Evolutionary conservation across 2,113 vertebrate species (phyloP).

Genomic region (Brachyhypopomus gauderio): DNA sequence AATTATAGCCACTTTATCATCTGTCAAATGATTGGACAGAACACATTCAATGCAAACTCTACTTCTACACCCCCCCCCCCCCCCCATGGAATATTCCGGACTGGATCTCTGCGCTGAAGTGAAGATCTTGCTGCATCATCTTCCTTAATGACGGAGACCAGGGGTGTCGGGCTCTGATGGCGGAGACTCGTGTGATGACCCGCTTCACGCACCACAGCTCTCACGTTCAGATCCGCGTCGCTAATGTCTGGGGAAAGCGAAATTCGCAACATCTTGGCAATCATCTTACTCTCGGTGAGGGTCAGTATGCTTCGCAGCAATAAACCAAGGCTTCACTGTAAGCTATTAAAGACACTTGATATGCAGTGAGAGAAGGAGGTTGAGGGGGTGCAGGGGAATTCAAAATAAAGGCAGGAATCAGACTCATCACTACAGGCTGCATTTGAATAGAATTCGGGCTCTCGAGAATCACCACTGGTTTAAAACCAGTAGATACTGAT

Average conservation of each 20-base stretch:
- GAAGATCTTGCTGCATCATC: constrained; percentile 58
- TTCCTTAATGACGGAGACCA: constrained; percentile 62
- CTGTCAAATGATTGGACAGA: constrained; percentile 61
- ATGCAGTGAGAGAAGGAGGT: background rate
- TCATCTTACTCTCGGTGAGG: constrained; percentile 43
- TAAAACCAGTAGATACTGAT: background rate
- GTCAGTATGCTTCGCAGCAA: constrained; percentile 2
- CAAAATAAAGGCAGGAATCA: background rate
- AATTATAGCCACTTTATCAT: constrained; percentile 62
- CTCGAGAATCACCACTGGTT: background rate
- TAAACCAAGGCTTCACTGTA: background rate
- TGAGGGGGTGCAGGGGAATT: background rate
- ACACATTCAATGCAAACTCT: no score
- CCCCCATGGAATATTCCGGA: no score
- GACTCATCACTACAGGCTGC: background rate
- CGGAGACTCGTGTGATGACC: constrained; percentile 62
- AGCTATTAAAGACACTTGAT: constrained; percentile 6
- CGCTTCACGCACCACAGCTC: constrained; percentile 54
- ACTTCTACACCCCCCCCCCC: no score
- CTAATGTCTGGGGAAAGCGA: constrained; percentile 72
- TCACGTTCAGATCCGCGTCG: constrained; percentile 55
- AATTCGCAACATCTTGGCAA: constrained; percentile 67
- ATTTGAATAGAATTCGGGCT: background rate
- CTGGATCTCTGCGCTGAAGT: no score
- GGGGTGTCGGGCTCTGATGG: constrained; percentile 61